phyloP scores from a whole-genome alignment of 1,140 invertebrate species.

The Drosophila arawakana region DNA sequence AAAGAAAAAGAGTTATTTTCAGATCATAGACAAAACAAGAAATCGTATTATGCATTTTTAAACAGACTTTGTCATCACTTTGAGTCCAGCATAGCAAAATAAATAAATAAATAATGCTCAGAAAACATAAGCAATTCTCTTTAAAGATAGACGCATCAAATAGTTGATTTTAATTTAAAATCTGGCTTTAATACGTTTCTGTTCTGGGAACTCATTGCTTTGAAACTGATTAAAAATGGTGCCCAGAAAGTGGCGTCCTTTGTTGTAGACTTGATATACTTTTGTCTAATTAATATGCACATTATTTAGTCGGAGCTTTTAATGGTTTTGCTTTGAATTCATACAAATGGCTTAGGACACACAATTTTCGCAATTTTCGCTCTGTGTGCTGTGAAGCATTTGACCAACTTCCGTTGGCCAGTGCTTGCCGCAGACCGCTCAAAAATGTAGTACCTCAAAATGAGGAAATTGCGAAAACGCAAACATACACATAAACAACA shows the following conservation, averaged over 20 bases:
- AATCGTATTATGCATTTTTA: constrained; percentile 21
- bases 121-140: neutral
- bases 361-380: constrained; percentile 24
- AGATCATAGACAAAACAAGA: neutral
- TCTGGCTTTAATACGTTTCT: neutral
- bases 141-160: neutral
- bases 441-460: constrained; percentile 22
- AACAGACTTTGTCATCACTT: constrained; percentile 17
- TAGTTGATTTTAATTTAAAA: neutral
- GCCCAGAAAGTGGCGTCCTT: neutral
- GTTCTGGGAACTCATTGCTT: neutral
- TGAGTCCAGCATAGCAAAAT: neutral
- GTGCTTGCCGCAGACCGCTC: constrained; percentile 13
- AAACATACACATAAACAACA: constrained; percentile 17
- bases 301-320: constrained; percentile 34
- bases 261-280: neutral
- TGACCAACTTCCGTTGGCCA: constrained; percentile 45
- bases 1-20: neutral
- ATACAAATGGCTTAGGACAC: constrained; percentile 2
- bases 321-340: constrained; percentile 15
- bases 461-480: constrained; percentile 44
- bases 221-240: neutral
- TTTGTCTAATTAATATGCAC: constrained; percentile 37
- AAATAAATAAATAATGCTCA: constrained; percentile 2
- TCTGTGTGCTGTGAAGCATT: constrained; percentile 38